Evolutionary conservation across 2,888 invertebrate species (phyloP).

Genomic region (Hypomecis atomaria): DNA sequence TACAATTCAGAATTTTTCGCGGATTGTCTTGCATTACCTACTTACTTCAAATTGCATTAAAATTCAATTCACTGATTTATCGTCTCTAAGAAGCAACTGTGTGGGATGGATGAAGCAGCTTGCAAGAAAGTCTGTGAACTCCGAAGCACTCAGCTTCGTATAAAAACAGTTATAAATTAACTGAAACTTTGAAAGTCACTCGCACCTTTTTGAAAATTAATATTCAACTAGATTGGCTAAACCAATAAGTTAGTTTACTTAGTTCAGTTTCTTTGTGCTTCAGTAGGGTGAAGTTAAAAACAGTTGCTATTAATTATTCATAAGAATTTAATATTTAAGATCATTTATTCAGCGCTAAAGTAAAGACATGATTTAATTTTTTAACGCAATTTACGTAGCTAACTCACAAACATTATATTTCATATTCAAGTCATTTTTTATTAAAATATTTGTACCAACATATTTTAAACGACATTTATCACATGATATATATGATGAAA

Average conservation of each 20-base stretch:
- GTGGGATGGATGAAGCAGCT: slow-evolving; percentile 6
- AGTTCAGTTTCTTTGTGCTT: slow-evolving; percentile 4
- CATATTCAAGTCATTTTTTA: no score
- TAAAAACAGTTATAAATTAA: slow-evolving; percentile 5
- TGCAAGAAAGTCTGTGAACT: slow-evolving; percentile 21
- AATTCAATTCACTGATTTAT: background rate
- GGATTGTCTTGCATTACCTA: no score
- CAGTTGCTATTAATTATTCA: background rate
- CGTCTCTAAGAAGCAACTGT: background rate
- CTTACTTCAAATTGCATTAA: background rate
- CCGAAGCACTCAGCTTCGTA: background rate
- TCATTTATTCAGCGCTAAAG: background rate
- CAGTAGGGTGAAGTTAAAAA: background rate
- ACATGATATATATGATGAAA: no score
- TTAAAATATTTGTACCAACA: no score
- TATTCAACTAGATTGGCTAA: background rate
- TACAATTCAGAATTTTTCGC: no score
- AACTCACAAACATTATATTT: no score
- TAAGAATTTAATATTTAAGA: background rate
- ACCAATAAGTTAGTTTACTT: background rate
- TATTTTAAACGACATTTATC: no score
- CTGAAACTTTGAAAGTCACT: slow-evolving; percentile 12
- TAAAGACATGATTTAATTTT: background rate
- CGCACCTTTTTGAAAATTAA: background rate
- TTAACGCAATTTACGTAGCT: no score